Evolutionary conservation across 2,113 vertebrate genomes (phyloP).

Genomic region (Channa argus): DNA sequence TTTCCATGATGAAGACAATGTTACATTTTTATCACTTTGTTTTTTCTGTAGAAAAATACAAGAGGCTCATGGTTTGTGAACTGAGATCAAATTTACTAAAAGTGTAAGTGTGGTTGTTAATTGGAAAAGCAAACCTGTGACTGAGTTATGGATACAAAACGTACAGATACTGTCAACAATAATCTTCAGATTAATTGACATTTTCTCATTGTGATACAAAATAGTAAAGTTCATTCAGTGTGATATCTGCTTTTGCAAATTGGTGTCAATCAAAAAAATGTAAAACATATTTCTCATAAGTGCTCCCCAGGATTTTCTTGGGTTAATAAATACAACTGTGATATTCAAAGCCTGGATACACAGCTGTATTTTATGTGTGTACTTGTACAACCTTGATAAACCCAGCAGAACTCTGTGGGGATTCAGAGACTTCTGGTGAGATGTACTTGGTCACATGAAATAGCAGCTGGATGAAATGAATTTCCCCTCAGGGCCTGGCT

Average conservation of each 20-base stretch:
- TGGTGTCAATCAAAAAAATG: not conserved
- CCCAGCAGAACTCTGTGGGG: constrained; percentile 33
- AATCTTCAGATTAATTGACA: not conserved
- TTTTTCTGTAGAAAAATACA: not conserved
- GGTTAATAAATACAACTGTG: constrained; percentile 25
- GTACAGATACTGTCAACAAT: not conserved
- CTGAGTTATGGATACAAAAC: not conserved
- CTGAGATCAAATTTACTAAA: constrained; percentile 1
- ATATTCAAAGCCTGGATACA: constrained; percentile 37
- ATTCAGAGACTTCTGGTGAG: constrained; percentile 44
- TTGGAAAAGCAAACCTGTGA: not conserved
- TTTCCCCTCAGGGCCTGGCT: constrained; percentile 53
- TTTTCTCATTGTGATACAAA: constrained; percentile 6
- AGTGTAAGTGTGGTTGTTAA: not conserved
- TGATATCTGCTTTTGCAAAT: constrained; percentile 4
- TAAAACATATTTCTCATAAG: not conserved
- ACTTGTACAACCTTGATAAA: constrained; percentile 59
- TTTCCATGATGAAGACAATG: not conserved
- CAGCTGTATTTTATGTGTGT: constrained; percentile 33
- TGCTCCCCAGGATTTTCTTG: constrained; percentile 28
- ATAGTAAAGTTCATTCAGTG: not conserved
- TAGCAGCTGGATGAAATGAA: constrained; percentile 71
- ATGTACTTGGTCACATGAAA: constrained; percentile 68
- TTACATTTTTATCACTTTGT: constrained; percentile 4
- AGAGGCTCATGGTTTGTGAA: not conserved